phyloP scores from a whole-genome alignment of 2,888 invertebrate species.

The Microctonus brassicae region DNA sequence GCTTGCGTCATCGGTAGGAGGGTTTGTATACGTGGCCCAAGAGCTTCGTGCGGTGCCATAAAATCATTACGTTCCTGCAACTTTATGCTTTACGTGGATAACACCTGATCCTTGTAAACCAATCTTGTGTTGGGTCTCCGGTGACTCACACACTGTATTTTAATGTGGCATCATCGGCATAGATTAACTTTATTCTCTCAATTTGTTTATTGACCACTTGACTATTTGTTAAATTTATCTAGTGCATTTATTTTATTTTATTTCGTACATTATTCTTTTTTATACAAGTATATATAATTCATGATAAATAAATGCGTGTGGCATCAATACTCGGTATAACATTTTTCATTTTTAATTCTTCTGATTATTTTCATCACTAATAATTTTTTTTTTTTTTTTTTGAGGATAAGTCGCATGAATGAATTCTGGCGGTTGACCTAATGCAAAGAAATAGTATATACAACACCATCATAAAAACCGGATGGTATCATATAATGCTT shows the following conservation, averaged over 20 bases:
- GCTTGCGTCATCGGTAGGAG: slow-evolving; percentile 25
- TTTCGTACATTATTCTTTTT: too few relatives aligned
- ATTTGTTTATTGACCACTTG: not conserved
- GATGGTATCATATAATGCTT: not conserved
- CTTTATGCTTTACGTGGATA: slow-evolving; percentile 56
- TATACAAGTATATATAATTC: too few relatives aligned
- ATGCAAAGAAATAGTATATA: slow-evolving; percentile 20
- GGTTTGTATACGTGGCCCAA: not conserved
- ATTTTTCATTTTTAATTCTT: too few relatives aligned
- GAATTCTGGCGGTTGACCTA: not conserved
- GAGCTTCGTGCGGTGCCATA: slow-evolving; percentile 48
- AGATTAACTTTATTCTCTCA: not conserved
- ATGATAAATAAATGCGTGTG: too few relatives aligned
- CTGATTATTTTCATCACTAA: too few relatives aligned
- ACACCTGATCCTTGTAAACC: slow-evolving; percentile 55
- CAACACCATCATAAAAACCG: slow-evolving; percentile 10
- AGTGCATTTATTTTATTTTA: too few relatives aligned
- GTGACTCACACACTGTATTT: too few relatives aligned
- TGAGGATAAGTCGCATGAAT: too few relatives aligned
- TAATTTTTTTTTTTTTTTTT: too few relatives aligned
- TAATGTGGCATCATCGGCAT: not conserved
- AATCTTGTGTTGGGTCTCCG: slow-evolving; percentile 37
- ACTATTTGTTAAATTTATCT: not conserved
- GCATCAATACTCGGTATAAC: too few relatives aligned
- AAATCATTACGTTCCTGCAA: slow-evolving; percentile 58